Evolutionary conservation across 2,888 invertebrate species (phyloP).

Genomic region (Pinctada fucata): DNA sequence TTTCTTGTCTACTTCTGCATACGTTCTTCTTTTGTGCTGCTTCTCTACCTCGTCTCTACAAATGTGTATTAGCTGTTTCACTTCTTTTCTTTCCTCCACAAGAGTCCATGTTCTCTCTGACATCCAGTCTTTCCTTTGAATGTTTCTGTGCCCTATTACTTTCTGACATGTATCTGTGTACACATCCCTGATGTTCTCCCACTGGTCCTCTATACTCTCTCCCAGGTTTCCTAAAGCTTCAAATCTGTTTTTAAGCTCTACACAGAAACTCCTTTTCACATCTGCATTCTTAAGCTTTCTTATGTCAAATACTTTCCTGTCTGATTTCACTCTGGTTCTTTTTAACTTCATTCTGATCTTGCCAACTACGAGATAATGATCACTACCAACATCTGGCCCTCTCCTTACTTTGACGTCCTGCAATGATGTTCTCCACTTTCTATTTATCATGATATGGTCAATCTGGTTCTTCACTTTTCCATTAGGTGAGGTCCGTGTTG

Average conservation of each 20-base stretch:
- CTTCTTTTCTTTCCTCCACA: conserved; percentile 16
- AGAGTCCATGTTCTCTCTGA: conserved; percentile 3
- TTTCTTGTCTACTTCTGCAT: too few relatives aligned
- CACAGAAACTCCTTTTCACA: conserved; percentile 9
- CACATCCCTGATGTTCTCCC: conserved; percentile 1
- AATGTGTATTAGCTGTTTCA: conserved; percentile 12
- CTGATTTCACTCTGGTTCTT: neutral
- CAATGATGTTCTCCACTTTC: conserved; percentile 29
- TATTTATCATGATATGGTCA: conserved; percentile 32
- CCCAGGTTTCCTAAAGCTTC: neutral
- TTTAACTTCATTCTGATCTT: conserved; percentile 17
- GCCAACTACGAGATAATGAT: conserved; percentile 24
- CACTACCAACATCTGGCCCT: conserved; percentile 29
- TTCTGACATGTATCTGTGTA: conserved; percentile 13
- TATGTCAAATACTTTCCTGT: conserved; percentile 12
- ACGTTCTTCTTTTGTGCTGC: neutral
- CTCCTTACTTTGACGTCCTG: conserved; percentile 23
- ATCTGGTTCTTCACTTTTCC: conserved; percentile 41
- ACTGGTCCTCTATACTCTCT: neutral
- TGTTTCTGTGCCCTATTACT: neutral
- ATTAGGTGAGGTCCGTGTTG: conserved; percentile 44
- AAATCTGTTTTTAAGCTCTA: conserved; percentile 18
- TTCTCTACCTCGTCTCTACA: neutral
- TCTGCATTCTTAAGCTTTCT: conserved; percentile 23
- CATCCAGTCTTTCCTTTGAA: conserved; percentile 13